Conservation (phyloP, 2,888 invertebrate species). For the Amiota communis region DNA sequence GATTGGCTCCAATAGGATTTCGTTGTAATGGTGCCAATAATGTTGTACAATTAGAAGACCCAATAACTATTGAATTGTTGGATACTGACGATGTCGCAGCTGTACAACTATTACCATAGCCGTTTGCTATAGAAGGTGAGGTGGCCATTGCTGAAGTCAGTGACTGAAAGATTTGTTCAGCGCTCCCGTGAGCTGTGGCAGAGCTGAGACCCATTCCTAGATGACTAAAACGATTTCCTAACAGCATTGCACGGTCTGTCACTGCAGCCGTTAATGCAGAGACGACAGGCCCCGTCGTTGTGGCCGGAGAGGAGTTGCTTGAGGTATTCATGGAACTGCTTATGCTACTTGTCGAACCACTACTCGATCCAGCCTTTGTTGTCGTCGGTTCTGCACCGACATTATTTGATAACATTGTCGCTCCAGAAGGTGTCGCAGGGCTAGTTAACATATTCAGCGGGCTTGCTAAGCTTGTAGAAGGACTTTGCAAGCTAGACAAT, state of each 20-base stretch:
- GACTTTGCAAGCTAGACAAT: constrained; percentile 81
- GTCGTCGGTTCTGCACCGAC: constrained; percentile 38
- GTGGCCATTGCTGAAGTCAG: constrained; percentile 31
- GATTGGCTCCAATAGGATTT: constrained; percentile 92
- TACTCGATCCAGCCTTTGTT: constrained; percentile 46
- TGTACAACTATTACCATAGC: constrained; percentile 33
- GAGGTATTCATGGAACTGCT: constrained; percentile 60
- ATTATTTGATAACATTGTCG: constrained; percentile 14
- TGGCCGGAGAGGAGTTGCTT: constrained; percentile 58
- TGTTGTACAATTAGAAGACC: constrained; percentile 42
- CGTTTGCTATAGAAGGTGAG: constrained; percentile 40
- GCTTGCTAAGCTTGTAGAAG: constrained; percentile 83
- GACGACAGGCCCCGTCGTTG: constrained; percentile 55
- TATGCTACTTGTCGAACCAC: constrained; percentile 51
- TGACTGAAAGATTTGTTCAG: constrained; percentile 48
- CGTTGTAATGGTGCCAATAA: constrained; percentile 69
- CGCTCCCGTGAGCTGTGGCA: constrained; percentile 31
- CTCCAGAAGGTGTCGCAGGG: constrained; percentile 73
- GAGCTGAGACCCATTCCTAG: constrained; percentile 63
- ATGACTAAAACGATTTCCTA: constrained; percentile 67
- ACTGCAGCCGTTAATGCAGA: constrained; percentile 35
- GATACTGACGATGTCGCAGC: constrained; percentile 19
- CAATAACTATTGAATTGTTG: constrained; percentile 20
- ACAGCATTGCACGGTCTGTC: constrained; percentile 59
- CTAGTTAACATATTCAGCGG: constrained; percentile 83